These are phyloP conservation scores for Stenchaetothrips biformis DNA, from an alignment of 2,888 invertebrate genomes.

Conservation along the genomic window DNA sequence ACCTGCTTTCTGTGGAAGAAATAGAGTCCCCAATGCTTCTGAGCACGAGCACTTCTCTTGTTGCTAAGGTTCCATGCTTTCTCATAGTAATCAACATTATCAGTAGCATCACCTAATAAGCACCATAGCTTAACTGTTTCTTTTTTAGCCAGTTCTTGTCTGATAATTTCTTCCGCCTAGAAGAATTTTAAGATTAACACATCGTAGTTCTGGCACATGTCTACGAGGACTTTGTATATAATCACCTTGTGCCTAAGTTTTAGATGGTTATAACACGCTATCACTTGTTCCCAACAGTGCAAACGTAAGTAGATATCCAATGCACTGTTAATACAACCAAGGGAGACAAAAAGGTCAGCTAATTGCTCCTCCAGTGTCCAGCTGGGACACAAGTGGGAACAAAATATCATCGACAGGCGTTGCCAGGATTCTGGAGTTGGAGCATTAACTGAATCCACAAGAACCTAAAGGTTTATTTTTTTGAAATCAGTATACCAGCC, in stretches of 20 bases:
- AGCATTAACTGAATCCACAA: constrained; percentile 56
- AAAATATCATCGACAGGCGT: constrained; percentile 61
- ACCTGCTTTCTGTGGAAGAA: constrained; percentile 63
- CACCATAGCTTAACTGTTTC: constrained; percentile 85
- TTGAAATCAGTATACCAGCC: background rate
- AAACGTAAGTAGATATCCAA: constrained; percentile 70
- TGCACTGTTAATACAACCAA: constrained; percentile 81
- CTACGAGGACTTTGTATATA: background rate
- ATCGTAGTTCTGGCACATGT: background rate
- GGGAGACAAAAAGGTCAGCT: constrained; percentile 69
- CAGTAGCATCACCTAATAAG: constrained; percentile 79
- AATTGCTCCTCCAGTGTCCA: constrained; percentile 74
- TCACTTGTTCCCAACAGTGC: constrained; percentile 87
- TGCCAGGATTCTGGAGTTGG: constrained; percentile 46
- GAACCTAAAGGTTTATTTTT: constrained; percentile 42
- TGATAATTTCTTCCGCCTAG: constrained; percentile 82
- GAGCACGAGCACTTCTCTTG: constrained; percentile 74
- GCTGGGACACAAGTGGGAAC: constrained; percentile 63
- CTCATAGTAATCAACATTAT: constrained; percentile 73
- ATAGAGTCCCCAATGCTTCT: constrained; percentile 81
- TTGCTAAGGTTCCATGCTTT: constrained; percentile 89
- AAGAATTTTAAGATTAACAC: constrained; percentile 35
- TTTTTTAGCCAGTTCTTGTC: constrained; percentile 66
- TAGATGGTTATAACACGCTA: constrained; percentile 81
- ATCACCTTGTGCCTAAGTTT: constrained; percentile 74